These are phyloP conservation scores for Varanus salvator DNA, from an alignment of 2,113 vertebrate genomes.

Conservation along the genomic window DNA sequence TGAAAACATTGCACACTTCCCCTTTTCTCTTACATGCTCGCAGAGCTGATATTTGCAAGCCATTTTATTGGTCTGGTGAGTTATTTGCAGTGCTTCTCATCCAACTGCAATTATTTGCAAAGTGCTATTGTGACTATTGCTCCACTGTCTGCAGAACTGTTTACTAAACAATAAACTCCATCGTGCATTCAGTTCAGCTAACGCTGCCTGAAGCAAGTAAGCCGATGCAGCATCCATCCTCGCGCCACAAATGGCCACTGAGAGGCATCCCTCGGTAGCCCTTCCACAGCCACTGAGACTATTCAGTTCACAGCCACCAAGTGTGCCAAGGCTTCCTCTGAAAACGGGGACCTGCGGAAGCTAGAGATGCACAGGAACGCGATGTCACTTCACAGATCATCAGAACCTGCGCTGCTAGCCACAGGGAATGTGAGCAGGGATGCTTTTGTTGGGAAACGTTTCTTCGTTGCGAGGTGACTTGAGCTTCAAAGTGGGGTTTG, in stretches of 20 bases:
- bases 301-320: conserved; percentile 54
- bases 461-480: too few relatives aligned
- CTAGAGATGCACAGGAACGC: too few relatives aligned
- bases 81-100: conserved; percentile 61
- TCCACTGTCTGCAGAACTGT: conserved; percentile 68
- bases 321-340: not conserved
- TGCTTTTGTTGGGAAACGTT: too few relatives aligned
- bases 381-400: too few relatives aligned
- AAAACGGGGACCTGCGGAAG: not conserved
- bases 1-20: conserved; percentile 4
- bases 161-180: conserved; percentile 75
- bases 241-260: conserved; percentile 34
- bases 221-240: conserved; percentile 65
- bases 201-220: conserved; percentile 66
- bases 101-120: conserved; percentile 70
- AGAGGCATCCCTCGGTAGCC: conserved; percentile 41
- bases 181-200: conserved; percentile 69
- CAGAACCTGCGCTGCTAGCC: too few relatives aligned
- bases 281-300: conserved; percentile 42
- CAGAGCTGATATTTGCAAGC: conserved; percentile 60
- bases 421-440: too few relatives aligned
- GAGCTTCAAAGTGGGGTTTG: too few relatives aligned
- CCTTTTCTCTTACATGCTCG: not conserved
- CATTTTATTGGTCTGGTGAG: conserved; percentile 63
- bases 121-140: conserved; percentile 64